Evolutionary conservation across 2,888 invertebrate genomes (phyloP), one percentile per base, ranked within the genome.

Genomic region (Drosophila quinaria): DNA sequence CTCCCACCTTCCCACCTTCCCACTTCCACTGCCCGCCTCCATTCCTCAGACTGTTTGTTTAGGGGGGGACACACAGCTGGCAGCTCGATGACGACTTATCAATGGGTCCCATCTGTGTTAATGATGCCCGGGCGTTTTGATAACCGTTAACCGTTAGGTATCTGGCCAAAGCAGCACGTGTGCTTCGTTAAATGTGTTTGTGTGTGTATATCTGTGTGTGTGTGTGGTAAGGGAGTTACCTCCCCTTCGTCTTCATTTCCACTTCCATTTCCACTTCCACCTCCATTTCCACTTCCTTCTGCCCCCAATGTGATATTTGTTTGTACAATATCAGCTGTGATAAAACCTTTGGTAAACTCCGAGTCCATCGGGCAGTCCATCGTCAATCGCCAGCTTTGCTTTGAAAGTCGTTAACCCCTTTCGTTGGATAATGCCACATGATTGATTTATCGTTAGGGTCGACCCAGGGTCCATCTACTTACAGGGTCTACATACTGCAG

Each of bases 91-190:
- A 49, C 61, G 75, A 49, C 73, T 80, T 80, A 80, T 80, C 80
- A 77, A 66, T 70, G 77, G 66, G 68, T 69, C 82, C 80, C 80
- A 80, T 80, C 80, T 80, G 80, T 80, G 83, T 80, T 83, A 80
- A 82, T 80, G 83, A 79, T 78, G 75, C 75, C 79, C 39, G 39
- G 71, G 71, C 66, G 71, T 52, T 78, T 47, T 62, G 79, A 82
- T 83, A 80, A 77, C 80, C 68, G 82, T 79, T 75, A 72, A 77
- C 80, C 68, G 82, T 79, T 75, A 72, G 79, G 66, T 79, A 74
- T 74, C 75, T 61, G 39, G 44, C 44, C 76, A 19, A 15, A 37
- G 37, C 35, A 60, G 66, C 80, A 79, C 77, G 77, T 77, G 77
- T 78, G 62, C 74, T 47, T 10, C 15, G 29, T 29, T 15, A 1